A percentile compares a stretch with the other conserved stretches of the same genome.
Conservation (phyloP, 1,140 invertebrate species). For the Teleopsis dalmanni region DNA sequence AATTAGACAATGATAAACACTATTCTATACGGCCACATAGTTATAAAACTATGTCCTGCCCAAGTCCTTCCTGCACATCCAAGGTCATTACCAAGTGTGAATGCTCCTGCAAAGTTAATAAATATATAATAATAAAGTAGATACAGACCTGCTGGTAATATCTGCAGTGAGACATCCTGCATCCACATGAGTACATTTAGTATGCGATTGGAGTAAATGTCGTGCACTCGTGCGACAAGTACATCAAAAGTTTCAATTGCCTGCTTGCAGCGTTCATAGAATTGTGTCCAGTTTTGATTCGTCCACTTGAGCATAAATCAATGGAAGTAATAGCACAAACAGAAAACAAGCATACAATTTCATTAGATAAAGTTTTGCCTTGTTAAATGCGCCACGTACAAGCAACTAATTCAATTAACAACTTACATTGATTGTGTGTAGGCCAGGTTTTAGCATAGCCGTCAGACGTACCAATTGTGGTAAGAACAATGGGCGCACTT, state of each 20-base stretch:
- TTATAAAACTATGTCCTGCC: no score
- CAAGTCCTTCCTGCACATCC: neutral
- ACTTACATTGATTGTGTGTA: slow-evolving; percentile 57
- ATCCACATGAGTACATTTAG: slow-evolving; percentile 79
- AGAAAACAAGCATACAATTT: neutral
- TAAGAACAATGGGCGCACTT: slow-evolving; percentile 78
- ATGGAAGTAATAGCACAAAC: neutral
- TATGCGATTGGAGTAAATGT: slow-evolving; percentile 87
- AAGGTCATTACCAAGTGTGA: neutral
- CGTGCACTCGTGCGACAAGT: slow-evolving; percentile 75
- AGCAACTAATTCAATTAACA: neutral
- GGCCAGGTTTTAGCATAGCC: slow-evolving; percentile 68
- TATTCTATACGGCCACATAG: no score
- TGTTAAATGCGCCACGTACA: neutral
- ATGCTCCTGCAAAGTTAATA: neutral
- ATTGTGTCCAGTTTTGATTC: slow-evolving; percentile 56
- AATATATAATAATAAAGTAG: neutral
- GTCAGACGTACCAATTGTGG: slow-evolving; percentile 77
- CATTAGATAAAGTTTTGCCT: neutral
- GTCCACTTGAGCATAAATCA: slow-evolving; percentile 29
- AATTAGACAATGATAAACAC: no score
- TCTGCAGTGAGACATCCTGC: slow-evolving; percentile 72
- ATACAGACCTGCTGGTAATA: slow-evolving; percentile 55
- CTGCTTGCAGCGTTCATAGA: slow-evolving; percentile 59
- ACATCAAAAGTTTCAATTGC: slow-evolving; percentile 77